A percentile compares a stretch with the other conserved stretches of the same genome.
Evolutionary conservation across 2,797 vertebrate genomes (phyloP).

Genomic region (Tangara arthus): DNA sequence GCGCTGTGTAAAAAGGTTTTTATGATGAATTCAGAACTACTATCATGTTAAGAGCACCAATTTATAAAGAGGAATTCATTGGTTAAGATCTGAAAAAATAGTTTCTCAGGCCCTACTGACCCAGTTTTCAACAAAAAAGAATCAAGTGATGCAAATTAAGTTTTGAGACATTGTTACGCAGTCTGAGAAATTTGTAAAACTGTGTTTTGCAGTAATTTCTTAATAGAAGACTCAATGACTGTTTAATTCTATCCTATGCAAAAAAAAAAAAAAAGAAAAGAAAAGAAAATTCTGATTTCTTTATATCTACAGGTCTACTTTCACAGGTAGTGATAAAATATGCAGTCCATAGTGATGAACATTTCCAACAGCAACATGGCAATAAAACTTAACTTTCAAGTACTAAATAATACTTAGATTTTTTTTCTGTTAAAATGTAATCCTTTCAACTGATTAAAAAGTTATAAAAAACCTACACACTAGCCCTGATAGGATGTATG

Average conservation of each 20-base stretch:
- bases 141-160: conserved; percentile 85
- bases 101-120: conserved; percentile 87
- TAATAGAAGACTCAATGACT: conserved; percentile 72
- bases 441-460: neutral
- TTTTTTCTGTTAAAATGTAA: conserved; percentile 9
- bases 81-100: conserved; percentile 85
- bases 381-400: conserved; percentile 32
- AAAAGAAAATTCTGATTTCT: neutral
- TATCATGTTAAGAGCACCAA: conserved; percentile 87
- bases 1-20: conserved; percentile 82
- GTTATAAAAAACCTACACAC: neutral
- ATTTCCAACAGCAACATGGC: conserved; percentile 6
- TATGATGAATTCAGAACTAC: conserved; percentile 86
- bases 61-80: conserved; percentile 86
- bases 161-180: conserved; percentile 82
- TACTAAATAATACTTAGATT: conserved; percentile 4
- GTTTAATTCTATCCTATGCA: conserved; percentile 55
- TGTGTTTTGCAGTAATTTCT: conserved; percentile 74
- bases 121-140: conserved; percentile 85
- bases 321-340: conserved; percentile 66
- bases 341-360: conserved; percentile 8
- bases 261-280: conserved; percentile 30
- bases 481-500: neutral
- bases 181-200: conserved; percentile 78
- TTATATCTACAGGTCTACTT: conserved; percentile 58